phyloP scores from a whole-genome alignment of 1,140 invertebrate genomes.

The Apolygus lucorum region DNA sequence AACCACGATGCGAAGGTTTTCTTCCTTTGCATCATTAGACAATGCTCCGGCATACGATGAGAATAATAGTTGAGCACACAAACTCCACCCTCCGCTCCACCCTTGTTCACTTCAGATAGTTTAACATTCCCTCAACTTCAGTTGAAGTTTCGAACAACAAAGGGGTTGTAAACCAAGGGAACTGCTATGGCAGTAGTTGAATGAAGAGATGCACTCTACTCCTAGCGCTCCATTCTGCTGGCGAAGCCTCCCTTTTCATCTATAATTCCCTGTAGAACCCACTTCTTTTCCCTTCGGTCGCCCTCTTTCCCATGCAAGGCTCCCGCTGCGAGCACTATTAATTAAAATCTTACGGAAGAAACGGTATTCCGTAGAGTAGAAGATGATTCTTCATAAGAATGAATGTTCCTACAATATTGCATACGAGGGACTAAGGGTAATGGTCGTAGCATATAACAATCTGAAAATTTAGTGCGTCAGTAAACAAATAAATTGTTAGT shows the following conservation, averaged over 20 bases:
- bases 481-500: too few relatives aligned
- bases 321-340: too few relatives aligned
- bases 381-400: too few relatives aligned
- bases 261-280: background rate
- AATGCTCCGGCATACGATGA: background rate
- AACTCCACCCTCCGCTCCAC: too few relatives aligned
- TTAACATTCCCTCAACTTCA: background rate
- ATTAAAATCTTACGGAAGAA: too few relatives aligned
- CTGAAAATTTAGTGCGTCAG: background rate
- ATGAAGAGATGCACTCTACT: background rate
- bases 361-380: too few relatives aligned
- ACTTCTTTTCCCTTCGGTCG: background rate
- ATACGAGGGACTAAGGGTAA: background rate
- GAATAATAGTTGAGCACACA: background rate
- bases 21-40: too few relatives aligned
- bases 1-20: too few relatives aligned
- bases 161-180: background rate
- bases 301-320: background rate
- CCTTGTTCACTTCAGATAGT: background rate
- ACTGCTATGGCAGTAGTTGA: background rate
- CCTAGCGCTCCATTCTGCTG: background rate
- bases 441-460: background rate
- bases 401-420: background rate
- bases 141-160: background rate
- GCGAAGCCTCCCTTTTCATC: too few relatives aligned